Evolutionary conservation across 2,113 vertebrate species (phyloP), one percentile per base, ranked within the genome.

Genomic region (Anser cygnoides): DNA sequence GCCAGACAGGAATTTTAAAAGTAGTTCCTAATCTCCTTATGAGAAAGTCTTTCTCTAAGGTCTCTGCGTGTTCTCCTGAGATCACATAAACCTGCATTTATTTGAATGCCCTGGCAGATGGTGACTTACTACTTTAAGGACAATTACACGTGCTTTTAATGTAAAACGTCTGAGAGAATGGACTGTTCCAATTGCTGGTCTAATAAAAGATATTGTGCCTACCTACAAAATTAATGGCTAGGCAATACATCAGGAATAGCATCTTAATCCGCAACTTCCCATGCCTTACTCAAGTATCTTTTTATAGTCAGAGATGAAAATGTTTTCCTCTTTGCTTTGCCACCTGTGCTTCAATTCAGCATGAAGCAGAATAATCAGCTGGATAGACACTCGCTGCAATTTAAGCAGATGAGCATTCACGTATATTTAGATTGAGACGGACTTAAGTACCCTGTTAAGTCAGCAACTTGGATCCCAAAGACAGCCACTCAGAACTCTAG

Each of bases 191-290:
- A 96, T 83, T 90, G 43, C 33, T 80, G 58, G 18, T 55, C 72
- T 80, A 93, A 91, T 85, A 85, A 83, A 79, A 91, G 67, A 55
- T 43, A 9, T 26, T 84, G 57, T 68, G n/a, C 74, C 74, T 89
- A 70, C 43, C 23, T 76, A 44, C 49, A 85, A 67, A 93, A 75
- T 66, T 77, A 90, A 90, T 84, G 78, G 67, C 50, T 80, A 62
- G 41, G 55, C 66, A 25, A 41, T 44, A 75, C 57, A 35, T 89
- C 84, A 87, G 63, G 44, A 97, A 95, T 23, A 88, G 85, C 31
- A 80, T 37, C 52, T 87, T 93, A 93, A 95, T 92, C 90, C 68
- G 68, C 54, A 13, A 92, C 46, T 93, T 95, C 37, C 57, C 10
- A 3, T 44, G n/a, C 28, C 29, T 92, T 90, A 84, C 4, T 9